Evolutionary conservation across 2,888 invertebrate genomes (phyloP), one percentile per base, ranked within the genome.

Genomic region (Diloba caeruleocephala): DNA sequence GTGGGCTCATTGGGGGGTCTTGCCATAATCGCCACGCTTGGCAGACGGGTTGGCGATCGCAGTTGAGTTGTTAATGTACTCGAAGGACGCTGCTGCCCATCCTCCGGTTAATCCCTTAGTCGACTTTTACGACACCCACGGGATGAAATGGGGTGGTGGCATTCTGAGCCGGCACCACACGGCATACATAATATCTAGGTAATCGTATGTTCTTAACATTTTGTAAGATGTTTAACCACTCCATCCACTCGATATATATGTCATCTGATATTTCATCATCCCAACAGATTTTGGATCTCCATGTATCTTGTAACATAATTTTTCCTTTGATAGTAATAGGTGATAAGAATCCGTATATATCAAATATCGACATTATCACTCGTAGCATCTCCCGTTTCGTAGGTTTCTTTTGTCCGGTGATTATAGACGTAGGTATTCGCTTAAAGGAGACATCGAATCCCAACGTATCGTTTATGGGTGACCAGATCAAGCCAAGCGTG

Each of bases 371-470:
- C 32, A 32, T 32, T 0, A 32, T 17, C n/a, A n/a, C n/a, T n/a
- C n/a, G n/a, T n/a, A n/a, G n/a, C n/a, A n/a, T n/a, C n/a, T 28
- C 26, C 8, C 39, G 15, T 17, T 39, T 39, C 8, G 39, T 39
- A 6, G 39, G 39, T 13, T 15, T 39, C 15, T 10, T 28, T 17
- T 39, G 14, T n/a, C 28, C 28, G 2, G 8, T 10, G 1, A 39
- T 6, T 28, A 39, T 39, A 1, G 15, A 2, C 5, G 15, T n/a
- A 10, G 39, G 28, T 4, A 39, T 39, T 17, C 15, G 23, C 14
- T 38, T 38, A 2, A 38, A 15, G 5, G 38, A 38, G n/a, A 38
- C 14, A 13, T 38, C 38, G 10, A 38, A 38, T n/a, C 38, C 28
- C 8, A 38, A 7, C 3, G 14, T 26, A 9, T 38, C 38, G 6